phyloP scores from a whole-genome alignment of 2,888 invertebrate species.

The Sialis lutaria region DNA sequence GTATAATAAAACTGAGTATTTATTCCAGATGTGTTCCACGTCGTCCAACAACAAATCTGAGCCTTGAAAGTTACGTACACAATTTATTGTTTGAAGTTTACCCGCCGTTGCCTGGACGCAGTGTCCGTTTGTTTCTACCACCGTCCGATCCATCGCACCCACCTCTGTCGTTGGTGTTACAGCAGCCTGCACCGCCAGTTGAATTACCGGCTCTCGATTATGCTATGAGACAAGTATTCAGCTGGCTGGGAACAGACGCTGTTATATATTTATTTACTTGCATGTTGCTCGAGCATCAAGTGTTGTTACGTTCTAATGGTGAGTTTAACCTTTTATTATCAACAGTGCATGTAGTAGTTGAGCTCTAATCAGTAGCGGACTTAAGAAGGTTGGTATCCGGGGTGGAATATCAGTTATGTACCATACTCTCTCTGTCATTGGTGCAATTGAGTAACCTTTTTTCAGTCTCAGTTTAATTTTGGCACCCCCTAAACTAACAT shows the following conservation, averaged over 20 bases:
- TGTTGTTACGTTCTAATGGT: constrained; percentile 85
- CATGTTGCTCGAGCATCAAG: constrained; percentile 90
- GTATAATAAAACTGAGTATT: not conserved
- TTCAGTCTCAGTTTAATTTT: too few relatives aligned
- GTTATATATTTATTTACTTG: constrained; percentile 88
- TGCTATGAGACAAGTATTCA: constrained; percentile 73
- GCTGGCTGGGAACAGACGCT: constrained; percentile 78
- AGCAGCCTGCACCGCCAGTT: constrained; percentile 55
- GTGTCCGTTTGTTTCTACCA: constrained; percentile 58
- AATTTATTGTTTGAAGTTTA: constrained; percentile 89
- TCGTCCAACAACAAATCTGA: constrained; percentile 56
- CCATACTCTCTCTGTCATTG: too few relatives aligned
- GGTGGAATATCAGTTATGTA: too few relatives aligned
- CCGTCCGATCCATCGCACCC: constrained; percentile 51
- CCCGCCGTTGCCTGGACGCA: constrained; percentile 76
- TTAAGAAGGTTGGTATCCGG: too few relatives aligned
- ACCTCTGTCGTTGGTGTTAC: constrained; percentile 47
- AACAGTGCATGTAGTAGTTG: too few relatives aligned
- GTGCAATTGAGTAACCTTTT: too few relatives aligned
- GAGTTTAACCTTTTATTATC: constrained; percentile 11
- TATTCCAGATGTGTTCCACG: constrained; percentile 52
- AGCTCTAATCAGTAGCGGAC: too few relatives aligned
- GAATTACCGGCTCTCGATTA: constrained; percentile 94
- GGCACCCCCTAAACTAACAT: too few relatives aligned
- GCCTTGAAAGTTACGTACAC: constrained; percentile 87